phyloP scores from a whole-genome alignment of 2,113 vertebrate species.

The Eulacestoma nigropectus region DNA sequence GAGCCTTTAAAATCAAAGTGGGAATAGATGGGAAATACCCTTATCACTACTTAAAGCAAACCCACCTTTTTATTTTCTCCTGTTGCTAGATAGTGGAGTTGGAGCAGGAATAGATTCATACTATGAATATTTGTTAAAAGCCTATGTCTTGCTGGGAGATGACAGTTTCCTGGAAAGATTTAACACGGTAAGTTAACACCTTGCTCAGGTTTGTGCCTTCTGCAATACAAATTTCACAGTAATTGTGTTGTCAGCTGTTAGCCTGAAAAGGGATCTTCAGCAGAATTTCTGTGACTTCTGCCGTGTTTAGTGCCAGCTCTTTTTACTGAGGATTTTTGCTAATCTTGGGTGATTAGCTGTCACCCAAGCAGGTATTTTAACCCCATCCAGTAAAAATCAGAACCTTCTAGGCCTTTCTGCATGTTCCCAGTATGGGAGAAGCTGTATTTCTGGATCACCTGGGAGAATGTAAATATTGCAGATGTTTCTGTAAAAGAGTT shows the following conservation, averaged over 20 bases:
- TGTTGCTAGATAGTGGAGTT: constrained; percentile 89
- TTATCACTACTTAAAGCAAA: not conserved
- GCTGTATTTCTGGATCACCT: not conserved
- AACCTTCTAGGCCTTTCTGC: not conserved
- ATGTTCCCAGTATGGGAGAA: not conserved
- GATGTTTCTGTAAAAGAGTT: not conserved
- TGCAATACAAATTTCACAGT: not conserved
- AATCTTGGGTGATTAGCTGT: not conserved
- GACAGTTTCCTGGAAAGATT: constrained; percentile 95
- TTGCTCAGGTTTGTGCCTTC: not conserved
- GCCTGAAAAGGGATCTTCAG: not conserved
- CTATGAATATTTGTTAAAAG: constrained; percentile 97
- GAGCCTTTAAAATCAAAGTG: not conserved
- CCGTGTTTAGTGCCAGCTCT: not conserved
- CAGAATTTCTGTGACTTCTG: not conserved
- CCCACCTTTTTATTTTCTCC: not conserved
- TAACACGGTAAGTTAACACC: constrained; percentile 86
- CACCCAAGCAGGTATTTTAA: not conserved
- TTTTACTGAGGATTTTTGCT: not conserved
- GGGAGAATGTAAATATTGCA: not conserved
- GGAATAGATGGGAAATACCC: not conserved
- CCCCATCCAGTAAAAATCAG: not conserved
- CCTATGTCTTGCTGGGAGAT: constrained; percentile 94
- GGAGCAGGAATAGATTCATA: constrained; percentile 98
- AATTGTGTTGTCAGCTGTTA: not conserved